phyloP scores from a whole-genome alignment of 2,888 invertebrate genomes.

The Mycogona germanica region DNA sequence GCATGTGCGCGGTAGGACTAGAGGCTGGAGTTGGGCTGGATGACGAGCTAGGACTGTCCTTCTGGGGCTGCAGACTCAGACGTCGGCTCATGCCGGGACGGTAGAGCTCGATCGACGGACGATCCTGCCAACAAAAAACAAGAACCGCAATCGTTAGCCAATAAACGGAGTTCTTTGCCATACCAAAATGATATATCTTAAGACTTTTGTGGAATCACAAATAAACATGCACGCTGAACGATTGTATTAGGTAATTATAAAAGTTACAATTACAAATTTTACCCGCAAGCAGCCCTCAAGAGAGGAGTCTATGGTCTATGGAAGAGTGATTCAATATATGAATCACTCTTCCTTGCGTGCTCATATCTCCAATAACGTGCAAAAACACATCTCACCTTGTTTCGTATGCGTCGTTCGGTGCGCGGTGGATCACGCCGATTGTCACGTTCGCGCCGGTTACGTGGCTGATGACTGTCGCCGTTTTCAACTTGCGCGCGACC shows the following conservation, averaged over 20 bases:
- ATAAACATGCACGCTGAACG: too few relatives aligned
- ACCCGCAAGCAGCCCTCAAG: too few relatives aligned
- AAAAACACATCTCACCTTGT: slow-evolving; percentile 43
- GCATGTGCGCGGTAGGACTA: slow-evolving; percentile 15
- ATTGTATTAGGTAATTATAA: too few relatives aligned
- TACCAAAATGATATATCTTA: too few relatives aligned
- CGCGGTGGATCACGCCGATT: slow-evolving; percentile 41
- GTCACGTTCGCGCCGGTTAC: slow-evolving; percentile 4
- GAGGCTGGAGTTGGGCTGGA: slow-evolving; percentile 20
- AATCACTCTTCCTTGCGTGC: too few relatives aligned
- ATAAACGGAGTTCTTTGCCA: too few relatives aligned
- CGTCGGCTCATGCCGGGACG: slow-evolving; percentile 78
- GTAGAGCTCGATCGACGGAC: slow-evolving; percentile 79
- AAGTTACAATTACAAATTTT: too few relatives aligned
- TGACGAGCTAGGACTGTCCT: slow-evolving; percentile 20
- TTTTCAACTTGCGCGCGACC: background rate
- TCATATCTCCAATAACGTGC: background rate
- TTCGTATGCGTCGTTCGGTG: slow-evolving; percentile 49
- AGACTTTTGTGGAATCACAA: too few relatives aligned
- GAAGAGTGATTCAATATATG: too few relatives aligned
- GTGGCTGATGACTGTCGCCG: slow-evolving; percentile 1
- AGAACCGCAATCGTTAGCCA: too few relatives aligned
- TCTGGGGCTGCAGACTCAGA: slow-evolving; percentile 33
- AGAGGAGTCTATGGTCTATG: too few relatives aligned
- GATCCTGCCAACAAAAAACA: slow-evolving; percentile 45